These are phyloP conservation scores for Vimba vimba DNA, from an alignment of 2,113 vertebrate species.

Conservation along the genomic window DNA sequence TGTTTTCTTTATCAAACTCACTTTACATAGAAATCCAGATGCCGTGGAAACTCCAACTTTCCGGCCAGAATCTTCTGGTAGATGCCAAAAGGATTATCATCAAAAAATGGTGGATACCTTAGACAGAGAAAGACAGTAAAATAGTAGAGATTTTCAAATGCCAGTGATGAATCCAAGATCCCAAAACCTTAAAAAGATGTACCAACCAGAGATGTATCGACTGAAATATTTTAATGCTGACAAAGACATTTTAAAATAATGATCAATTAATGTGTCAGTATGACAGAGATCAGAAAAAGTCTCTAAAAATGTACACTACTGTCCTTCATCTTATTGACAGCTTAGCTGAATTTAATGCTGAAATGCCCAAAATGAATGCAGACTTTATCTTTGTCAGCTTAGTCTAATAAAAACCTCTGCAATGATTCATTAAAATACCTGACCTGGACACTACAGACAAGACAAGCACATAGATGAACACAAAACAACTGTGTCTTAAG, in stretches of 20 bases:
- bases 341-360: neutral
- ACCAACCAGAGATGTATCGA: no score
- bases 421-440: slow-evolving; percentile 32
- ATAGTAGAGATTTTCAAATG: neutral
- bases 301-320: neutral
- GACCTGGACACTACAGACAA: neutral
- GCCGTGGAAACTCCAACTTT: slow-evolving; percentile 93
- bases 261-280: neutral
- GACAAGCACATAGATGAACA: neutral
- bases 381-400: slow-evolving; percentile 33
- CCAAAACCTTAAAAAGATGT: neutral
- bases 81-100: slow-evolving; percentile 97
- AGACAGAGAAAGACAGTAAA: neutral
- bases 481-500: neutral
- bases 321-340: slow-evolving; percentile 22
- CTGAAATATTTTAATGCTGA: no score
- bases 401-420: slow-evolving; percentile 18
- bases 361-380: slow-evolving; percentile 6
- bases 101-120: slow-evolving; percentile 96
- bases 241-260: no score
- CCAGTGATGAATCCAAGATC: neutral
- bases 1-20: slow-evolving; percentile 70
- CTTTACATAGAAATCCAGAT: slow-evolving; percentile 96
- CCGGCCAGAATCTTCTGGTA: slow-evolving; percentile 97
- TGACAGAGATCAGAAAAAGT: neutral